Conservation (phyloP, 2,797 vertebrate genomes). For the Agapornis canus region DNA sequence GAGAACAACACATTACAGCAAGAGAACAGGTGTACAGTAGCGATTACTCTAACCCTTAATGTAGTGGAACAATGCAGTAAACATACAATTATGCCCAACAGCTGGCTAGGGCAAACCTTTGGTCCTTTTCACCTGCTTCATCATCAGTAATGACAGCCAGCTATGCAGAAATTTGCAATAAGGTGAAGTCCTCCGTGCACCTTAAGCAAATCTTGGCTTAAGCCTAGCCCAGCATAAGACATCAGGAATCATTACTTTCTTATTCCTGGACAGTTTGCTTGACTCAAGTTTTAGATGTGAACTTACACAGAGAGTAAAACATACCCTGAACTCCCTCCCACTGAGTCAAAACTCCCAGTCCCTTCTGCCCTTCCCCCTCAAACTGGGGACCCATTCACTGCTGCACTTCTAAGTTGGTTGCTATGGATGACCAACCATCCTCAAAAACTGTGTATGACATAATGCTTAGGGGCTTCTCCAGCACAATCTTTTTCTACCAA, state of each 20-base stretch:
- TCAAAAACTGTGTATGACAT: not conserved
- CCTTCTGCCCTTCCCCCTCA: not conserved
- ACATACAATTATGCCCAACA: not conserved
- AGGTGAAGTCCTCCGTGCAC: not conserved
- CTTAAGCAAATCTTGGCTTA: not conserved
- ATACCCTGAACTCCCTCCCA: not conserved
- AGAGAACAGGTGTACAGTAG: not conserved
- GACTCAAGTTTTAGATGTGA: not conserved
- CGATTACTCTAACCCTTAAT: not conserved
- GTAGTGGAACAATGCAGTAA: not conserved
- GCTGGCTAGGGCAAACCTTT: not conserved
- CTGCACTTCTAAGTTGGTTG: not conserved
- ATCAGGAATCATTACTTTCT: not conserved
- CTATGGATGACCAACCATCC: not conserved
- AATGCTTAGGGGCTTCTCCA: not conserved
- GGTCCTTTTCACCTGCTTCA: not conserved
- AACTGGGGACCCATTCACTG: not conserved
- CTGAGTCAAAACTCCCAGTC: not conserved
- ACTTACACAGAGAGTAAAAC: not conserved
- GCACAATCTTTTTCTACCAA: not conserved
- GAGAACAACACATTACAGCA: not conserved
- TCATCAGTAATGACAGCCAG: not conserved
- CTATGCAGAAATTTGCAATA: not conserved
- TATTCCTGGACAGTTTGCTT: not conserved
- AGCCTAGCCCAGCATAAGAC: not conserved